A percentile compares a stretch with the other conserved stretches of the same genome.
Conservation (phyloP, 2,797 vertebrate species). For the Onychomys torridus region DNA sequence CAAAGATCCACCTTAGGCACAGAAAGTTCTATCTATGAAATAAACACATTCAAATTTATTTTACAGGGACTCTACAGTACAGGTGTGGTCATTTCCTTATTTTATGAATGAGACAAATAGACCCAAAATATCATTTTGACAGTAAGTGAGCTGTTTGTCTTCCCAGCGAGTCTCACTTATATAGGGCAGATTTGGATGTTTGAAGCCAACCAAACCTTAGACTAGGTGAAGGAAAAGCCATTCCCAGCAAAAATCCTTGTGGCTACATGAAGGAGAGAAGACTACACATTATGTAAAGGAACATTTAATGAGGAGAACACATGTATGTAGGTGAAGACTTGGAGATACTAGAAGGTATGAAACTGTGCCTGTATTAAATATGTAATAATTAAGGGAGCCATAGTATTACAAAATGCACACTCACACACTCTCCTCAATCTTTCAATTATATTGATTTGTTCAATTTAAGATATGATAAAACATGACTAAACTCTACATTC, state of each 20-base stretch:
- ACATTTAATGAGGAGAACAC: background rate
- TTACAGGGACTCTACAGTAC: background rate
- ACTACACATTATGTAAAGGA: background rate
- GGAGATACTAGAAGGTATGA: background rate
- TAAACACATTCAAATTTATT: background rate
- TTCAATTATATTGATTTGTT: background rate
- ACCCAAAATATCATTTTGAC: background rate
- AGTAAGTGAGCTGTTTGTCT: background rate
- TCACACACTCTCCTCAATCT: background rate
- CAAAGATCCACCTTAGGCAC: background rate
- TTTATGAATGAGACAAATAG: background rate
- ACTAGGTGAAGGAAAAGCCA: background rate
- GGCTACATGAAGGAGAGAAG: background rate
- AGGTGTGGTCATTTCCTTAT: constrained; percentile 16
- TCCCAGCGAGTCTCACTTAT: background rate
- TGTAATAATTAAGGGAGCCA: background rate
- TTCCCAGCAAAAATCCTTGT: background rate
- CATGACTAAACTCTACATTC: background rate
- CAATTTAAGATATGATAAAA: background rate
- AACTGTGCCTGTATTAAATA: background rate
- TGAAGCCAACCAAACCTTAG: background rate
- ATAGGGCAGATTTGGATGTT: background rate
- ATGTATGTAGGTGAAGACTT: background rate
- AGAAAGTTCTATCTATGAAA: constrained; percentile 14
- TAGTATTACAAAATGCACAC: background rate